Evolutionary conservation across 1,140 invertebrate genomes (phyloP), one percentile per base, ranked within the genome.

Genomic region (Hetaerina americana): DNA sequence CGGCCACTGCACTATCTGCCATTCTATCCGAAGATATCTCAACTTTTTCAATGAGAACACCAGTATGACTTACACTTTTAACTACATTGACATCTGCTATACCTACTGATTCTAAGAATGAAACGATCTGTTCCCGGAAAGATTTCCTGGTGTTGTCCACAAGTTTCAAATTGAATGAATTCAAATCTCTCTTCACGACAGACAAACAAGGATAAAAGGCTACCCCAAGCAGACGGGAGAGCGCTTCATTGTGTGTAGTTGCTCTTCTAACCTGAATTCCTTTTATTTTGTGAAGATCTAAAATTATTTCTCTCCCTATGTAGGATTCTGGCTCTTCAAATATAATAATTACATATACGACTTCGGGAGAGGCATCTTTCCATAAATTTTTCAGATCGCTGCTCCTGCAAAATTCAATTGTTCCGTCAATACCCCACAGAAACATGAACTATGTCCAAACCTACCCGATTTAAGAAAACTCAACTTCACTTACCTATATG

Each of bases 211-310:
- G 87, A 75, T 84, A 85, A 71, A 81, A 81, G 18, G 74, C 82
- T 0, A 87, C 77, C 73, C 82, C 81, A 57, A 81, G 78, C 70
- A 79, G 75, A 27, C 82, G 76, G 26, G 81, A 80, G 18, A 88
- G 74, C 12, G 76, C 73, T 76, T 83, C 82, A 78, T 87, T 86
- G 26, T 80, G 81, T n/a, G 82, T 82, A 72, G 79, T 79, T 1
- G 87, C 82, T 74, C 85, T 81, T 70, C 84, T 81, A 27, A 89
- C 82, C 74, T 79, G 80, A 12, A 90, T 77, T 73, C 81, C 78
- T 40, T 79, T 78, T 27, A 85, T 81, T 26, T 81, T 82, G 75
- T 84, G 82, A 18, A 88, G 81, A 79, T 91, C 88, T 40, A 91
- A 78, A 57, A 85, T 84, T 29, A 89, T 77, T 79, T 89, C 84